Base-by-base conservation (phyloP, 2,888 invertebrate species). In the Leucania comma region DNA sequence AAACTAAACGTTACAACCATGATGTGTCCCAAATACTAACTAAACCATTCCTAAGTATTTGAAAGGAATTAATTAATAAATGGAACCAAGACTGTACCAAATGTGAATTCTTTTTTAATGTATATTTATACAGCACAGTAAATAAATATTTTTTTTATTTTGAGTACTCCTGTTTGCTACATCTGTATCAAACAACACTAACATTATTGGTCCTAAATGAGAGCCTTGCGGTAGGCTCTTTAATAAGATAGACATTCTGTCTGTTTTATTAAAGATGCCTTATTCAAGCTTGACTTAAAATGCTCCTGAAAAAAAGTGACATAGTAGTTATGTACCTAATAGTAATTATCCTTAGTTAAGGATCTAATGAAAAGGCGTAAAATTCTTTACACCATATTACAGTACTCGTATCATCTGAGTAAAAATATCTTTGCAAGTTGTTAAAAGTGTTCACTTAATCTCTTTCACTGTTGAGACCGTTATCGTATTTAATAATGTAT, bases 111-210 rank as follows among this genome's bases (percentile, higher is more conserved):
- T 8, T 53, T 29, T 48, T 53, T 51, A 20, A 26, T 26, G 3
- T 2, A 6, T 62, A 14, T 46, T 64, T 8, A 12, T 6, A 46
- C 9, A 5, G 12, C 22, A 35, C 22, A 29, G 3, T 65, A 24
- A 38, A 54, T 75, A 75, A 54, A 46, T 38, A 1, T 29, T 32
- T 26, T 65, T 26, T 6, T 26, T 53, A 35, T 50, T 68, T n/a
- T 29, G 1, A 42, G 14, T 38, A 35, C 22, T 4, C 26, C 10
- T 35, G 12, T 46, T 50, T 14, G 0, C 17, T 2, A 42, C 0
- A 50, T 24, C 4, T 29, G 14, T n/a, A 0, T 14, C 2, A 17
- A 24, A 14, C n/a, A 38, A 17, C 4, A 3, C 2, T 32, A 24
- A 42, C 9, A 32, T 1, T 24, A 24, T 3, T 5, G 48, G 4